phyloP scores from a whole-genome alignment of 2,888 invertebrate genomes.

The Orthosia gothica region DNA sequence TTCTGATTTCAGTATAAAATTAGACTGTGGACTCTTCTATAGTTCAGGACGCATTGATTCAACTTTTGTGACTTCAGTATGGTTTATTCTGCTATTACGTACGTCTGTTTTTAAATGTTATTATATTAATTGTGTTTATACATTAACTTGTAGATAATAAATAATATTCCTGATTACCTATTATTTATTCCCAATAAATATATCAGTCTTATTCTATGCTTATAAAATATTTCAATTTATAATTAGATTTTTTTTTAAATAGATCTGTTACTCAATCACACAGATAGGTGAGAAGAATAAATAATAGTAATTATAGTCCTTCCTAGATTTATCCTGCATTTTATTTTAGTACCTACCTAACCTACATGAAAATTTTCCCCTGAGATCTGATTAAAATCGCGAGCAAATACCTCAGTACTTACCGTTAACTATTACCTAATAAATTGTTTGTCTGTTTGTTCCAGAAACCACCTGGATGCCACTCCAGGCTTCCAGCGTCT shows the following conservation, averaged over 20 bases:
- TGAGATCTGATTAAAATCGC: neutral
- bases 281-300: no score
- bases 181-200: no score
- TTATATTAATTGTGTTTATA: neutral
- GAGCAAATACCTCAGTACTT: neutral
- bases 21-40: no score
- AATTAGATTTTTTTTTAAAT: no score
- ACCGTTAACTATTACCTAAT: neutral
- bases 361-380: neutral
- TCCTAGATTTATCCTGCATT: neutral
- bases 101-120: neutral
- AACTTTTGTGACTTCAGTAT: neutral
- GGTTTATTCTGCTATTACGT: conserved; percentile 1
- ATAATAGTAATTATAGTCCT: neutral
- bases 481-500: conserved; percentile 67
- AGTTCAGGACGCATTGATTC: no score
- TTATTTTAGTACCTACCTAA: neutral
- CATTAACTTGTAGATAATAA: no score
- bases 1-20: neutral
- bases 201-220: no score
- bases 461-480: conserved; percentile 71
- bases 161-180: no score
- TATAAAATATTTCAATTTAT: no score
- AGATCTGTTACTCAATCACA: neutral
- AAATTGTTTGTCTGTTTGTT: conserved; percentile 48